These are phyloP conservation scores for Brotula barbata DNA, from an alignment of 2,797 vertebrate species.

Conservation along the genomic window DNA sequence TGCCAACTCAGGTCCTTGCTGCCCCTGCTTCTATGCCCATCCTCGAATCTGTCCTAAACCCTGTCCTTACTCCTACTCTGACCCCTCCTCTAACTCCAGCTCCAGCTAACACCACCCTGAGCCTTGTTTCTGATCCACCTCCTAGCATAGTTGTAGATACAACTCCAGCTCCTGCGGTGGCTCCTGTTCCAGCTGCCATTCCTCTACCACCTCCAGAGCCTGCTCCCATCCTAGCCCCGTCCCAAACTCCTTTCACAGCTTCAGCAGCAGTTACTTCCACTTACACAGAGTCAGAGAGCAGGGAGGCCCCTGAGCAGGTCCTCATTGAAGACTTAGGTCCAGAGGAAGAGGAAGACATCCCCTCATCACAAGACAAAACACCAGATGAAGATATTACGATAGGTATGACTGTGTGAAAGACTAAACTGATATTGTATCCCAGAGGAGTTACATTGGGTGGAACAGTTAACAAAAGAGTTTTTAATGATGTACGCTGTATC, in stretches of 20 bases:
- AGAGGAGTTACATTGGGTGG: neutral
- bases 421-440: neutral
- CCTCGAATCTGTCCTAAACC: constrained; percentile 26
- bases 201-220: neutral
- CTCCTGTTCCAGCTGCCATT: constrained; percentile 6
- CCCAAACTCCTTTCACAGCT: constrained; percentile 11
- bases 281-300: constrained; percentile 30
- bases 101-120: constrained; percentile 1
- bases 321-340: constrained; percentile 76
- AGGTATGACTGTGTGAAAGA: neutral
- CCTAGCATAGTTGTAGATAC: neutral
- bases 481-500: neutral
- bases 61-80: constrained; percentile 16
- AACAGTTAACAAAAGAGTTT: neutral
- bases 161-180: constrained; percentile 3
- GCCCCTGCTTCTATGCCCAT: constrained; percentile 19
- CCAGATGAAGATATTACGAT: constrained; percentile 61
- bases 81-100: constrained; percentile 4
- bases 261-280: constrained; percentile 20
- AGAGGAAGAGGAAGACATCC: constrained; percentile 52
- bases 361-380: constrained; percentile 39
- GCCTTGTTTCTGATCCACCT: neutral
- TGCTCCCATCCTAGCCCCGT: neutral
- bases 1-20: constrained; percentile 15
- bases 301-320: constrained; percentile 49